Base-by-base conservation (phyloP, 2,888 invertebrate genomes). In the Sylvicola cinctus region DNA sequence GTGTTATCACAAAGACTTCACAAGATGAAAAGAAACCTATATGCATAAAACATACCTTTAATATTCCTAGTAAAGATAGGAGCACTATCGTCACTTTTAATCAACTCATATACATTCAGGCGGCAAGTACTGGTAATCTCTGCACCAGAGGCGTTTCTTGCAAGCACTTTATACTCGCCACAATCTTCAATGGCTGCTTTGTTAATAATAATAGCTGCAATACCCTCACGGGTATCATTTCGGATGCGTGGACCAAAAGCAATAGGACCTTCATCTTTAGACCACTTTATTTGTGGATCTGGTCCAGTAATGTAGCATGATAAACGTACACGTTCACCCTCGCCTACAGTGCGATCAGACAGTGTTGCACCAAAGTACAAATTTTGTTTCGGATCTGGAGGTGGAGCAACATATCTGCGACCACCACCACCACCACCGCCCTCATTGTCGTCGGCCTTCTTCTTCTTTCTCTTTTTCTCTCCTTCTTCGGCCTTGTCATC, bases 301-400 rank as follows among this genome's bases (percentile, higher is more conserved):
- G 73, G 69, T 2, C 79, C 76, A 34, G 81, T 61, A 13, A 83
- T 71, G 41, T 74, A 78, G 44, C 84, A 84, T 13, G 78, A 79
- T 41, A 87, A 59, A 54, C 79, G 77, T 10, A 83, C 71, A 40
- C 74, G 64, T 15, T 76, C 74, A 3, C 78, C 77, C 45, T 69
- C 68, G 1, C 74, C 68, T 3, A 78, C 76, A 2, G 77, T 77
- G 44, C 80, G 66, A 46, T 84, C 79, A 1, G 74, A 73, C 27
- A 87, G 57, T 44, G 68, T 69, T 14, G 79, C 80, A 29, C 77
- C 74, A 49, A 87, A 85, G 40, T 54, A 52, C 3, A 58, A 38
- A 10, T 44, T 49, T 39, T 52, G 54, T 38, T 45, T 70, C 63
- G 55, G 51, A 57, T 57, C 41, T 57, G 70, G 49, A 49, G 62